phyloP scores from a whole-genome alignment of 2,113 vertebrate species.

The Poicephalus gulielmi region DNA sequence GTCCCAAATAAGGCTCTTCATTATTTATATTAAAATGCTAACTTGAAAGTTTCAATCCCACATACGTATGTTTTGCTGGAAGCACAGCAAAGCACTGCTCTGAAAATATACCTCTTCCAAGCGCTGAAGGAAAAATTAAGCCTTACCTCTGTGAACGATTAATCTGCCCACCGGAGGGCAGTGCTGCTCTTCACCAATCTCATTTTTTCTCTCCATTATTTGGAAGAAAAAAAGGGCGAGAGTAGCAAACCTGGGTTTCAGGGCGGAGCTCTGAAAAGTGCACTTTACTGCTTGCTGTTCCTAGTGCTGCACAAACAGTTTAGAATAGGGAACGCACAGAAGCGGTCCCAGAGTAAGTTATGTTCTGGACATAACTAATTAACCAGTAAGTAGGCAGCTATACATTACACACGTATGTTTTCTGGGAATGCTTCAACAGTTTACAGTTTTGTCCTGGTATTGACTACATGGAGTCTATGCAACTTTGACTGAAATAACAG shows the following conservation, averaged over 20 bases:
- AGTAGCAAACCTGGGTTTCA: not conserved
- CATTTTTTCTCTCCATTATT: fast-evolving
- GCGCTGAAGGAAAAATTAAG: not conserved
- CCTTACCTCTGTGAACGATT: not conserved
- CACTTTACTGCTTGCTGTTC: not conserved
- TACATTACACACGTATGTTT: not conserved
- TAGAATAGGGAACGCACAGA: not conserved
- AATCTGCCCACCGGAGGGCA: constrained; percentile 38
- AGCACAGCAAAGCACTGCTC: not conserved
- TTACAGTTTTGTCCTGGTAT: not conserved
- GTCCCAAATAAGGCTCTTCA: fast-evolving
- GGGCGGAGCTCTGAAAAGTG: not conserved
- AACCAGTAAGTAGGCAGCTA: not conserved
- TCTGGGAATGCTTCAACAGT: not conserved
- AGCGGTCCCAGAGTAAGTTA: fast-evolving
- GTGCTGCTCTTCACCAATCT: constrained; percentile 32
- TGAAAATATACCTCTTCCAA: not conserved
- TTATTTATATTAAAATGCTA: not conserved
- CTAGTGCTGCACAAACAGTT: not conserved
- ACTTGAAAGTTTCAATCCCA: not conserved
- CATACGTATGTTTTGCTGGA: not conserved
- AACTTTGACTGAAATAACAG: not conserved
- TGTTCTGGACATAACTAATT: not conserved
- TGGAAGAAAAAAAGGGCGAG: not conserved
- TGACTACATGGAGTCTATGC: not conserved